A percentile compares a stretch with the other conserved stretches of the same genome.
phyloP scores from a whole-genome alignment of 2,797 vertebrate species.

The Squalus acanthias region DNA sequence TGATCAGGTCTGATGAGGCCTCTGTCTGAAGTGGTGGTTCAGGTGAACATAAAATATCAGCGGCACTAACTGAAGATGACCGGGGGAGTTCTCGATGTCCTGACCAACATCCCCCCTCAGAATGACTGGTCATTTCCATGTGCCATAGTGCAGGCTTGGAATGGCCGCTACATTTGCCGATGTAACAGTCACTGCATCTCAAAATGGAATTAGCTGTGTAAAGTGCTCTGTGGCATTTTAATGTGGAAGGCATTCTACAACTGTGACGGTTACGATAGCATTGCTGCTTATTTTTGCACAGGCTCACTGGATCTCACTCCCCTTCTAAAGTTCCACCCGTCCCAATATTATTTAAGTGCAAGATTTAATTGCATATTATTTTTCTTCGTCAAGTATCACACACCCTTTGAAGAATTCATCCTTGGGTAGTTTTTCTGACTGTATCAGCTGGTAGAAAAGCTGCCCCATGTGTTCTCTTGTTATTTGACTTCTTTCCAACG shows the following conservation, averaged over 20 bases:
- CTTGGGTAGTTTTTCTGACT: constrained; percentile 73
- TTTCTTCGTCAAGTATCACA: constrained; percentile 45
- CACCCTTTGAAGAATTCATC: constrained; percentile 85
- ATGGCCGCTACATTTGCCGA: not conserved
- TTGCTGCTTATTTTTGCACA: not conserved
- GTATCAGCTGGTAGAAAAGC: constrained; percentile 80
- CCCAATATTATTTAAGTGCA: not conserved
- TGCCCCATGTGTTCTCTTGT: constrained; percentile 94
- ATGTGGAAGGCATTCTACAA: not conserved
- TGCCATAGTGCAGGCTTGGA: not conserved
- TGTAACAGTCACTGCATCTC: not conserved
- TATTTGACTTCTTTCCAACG: constrained; percentile 89
- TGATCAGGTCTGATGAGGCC: not conserved
- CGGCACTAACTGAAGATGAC: not conserved
- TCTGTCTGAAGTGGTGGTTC: not conserved
- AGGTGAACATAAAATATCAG: not conserved
- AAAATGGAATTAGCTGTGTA: not conserved
- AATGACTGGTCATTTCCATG: not conserved
- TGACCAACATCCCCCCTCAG: not conserved
- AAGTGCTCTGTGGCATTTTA: not conserved
- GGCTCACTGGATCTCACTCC: not conserved
- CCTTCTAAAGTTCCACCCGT: not conserved
- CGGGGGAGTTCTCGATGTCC: not conserved
- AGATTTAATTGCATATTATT: not conserved
- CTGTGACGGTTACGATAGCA: not conserved